Evolutionary conservation across 2,797 vertebrate species (phyloP).

Genomic region (Moxostoma hubbsi): DNA sequence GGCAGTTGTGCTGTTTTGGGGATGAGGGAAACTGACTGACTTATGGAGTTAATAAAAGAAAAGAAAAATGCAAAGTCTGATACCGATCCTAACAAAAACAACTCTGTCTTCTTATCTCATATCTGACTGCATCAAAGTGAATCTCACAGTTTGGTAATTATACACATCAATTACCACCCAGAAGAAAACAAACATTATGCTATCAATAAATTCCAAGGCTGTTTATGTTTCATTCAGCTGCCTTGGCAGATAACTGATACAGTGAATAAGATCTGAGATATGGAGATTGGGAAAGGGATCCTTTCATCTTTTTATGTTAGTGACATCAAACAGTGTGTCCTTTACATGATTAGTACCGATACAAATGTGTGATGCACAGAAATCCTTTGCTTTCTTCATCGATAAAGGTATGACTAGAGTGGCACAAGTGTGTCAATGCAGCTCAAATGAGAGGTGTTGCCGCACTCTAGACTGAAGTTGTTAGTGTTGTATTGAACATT

Average conservation of each 20-base stretch:
- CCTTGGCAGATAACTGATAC: constrained; percentile 9
- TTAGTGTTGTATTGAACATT: constrained; percentile 63
- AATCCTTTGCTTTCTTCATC: not conserved
- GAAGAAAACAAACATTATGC: constrained; percentile 14
- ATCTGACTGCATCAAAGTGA: too few species aligned
- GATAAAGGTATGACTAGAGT: not conserved
- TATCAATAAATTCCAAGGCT: not conserved
- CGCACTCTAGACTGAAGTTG: constrained; percentile 16
- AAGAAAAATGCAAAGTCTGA: too few species aligned
- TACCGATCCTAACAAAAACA: too few species aligned
- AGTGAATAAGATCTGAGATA: constrained; percentile 24
- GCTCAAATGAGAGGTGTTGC: constrained; percentile 30
- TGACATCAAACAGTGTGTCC: constrained; percentile 12
- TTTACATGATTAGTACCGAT: constrained; percentile 16
- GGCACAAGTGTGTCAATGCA: not conserved
- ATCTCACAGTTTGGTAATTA: not conserved
- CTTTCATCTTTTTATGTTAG: constrained; percentile 4
- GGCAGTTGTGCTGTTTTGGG: too few species aligned
- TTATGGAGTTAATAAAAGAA: too few species aligned
- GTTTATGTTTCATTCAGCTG: constrained; percentile 19
- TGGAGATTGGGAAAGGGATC: not conserved
- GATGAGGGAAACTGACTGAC: too few species aligned
- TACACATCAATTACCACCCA: not conserved
- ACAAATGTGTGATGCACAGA: not conserved
- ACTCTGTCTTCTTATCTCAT: not conserved